Conservation (phyloP, 2,113 vertebrate genomes). For the Camelus dromedarius region DNA sequence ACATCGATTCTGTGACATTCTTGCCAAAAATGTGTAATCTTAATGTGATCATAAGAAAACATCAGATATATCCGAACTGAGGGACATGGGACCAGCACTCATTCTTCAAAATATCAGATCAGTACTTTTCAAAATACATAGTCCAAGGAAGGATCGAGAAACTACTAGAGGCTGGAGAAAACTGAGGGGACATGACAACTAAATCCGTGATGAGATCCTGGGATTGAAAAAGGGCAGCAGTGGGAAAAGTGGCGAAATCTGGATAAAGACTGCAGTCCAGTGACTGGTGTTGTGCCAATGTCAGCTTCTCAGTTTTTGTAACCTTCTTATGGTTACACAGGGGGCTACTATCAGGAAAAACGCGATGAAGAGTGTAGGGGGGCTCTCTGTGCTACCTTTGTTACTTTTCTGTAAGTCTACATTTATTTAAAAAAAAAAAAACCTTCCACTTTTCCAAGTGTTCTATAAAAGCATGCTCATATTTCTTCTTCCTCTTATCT, state of each 20-base stretch:
- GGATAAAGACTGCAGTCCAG: not conserved
- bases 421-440: not conserved
- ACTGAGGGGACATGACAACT: not conserved
- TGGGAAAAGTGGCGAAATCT: not conserved
- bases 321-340: not conserved
- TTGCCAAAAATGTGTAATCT: not conserved
- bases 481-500: not conserved
- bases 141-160: not conserved
- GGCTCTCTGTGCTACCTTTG: not conserved
- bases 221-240: not conserved
- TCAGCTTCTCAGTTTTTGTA: not conserved
- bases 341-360: not conserved
- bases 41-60: not conserved
- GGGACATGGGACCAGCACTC: too few relatives aligned
- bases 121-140: not conserved
- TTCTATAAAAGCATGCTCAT: not conserved
- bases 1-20: not conserved
- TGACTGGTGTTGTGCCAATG: too few relatives aligned
- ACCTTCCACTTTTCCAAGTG: not conserved
- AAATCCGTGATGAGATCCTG: not conserved
- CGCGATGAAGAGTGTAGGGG: not conserved
- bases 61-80: not conserved
- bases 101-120: not conserved
- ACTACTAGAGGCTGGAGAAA: not conserved
- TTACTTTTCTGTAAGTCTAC: not conserved